Percentiles rank a stretch among this genome's conserved stretches.
These are phyloP conservation scores for Pristionchus exspectatus DNA, from an alignment of 2,888 invertebrate genomes.

Conservation along the genomic window DNA sequence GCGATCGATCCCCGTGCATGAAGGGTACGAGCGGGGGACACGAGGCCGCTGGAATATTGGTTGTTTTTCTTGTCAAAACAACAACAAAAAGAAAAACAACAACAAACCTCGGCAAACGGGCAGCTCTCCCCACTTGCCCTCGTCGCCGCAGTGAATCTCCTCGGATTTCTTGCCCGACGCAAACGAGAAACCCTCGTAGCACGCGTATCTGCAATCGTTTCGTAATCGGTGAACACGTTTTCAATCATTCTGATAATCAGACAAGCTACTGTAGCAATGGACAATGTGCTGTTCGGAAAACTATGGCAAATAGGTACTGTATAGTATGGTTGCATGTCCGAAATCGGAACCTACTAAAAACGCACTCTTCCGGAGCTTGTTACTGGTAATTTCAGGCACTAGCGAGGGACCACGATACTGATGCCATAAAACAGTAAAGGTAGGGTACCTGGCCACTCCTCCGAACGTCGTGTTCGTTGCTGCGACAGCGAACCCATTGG, in stretches of 20 bases:
- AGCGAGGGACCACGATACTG: too few relatives aligned
- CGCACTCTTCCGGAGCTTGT: too few relatives aligned
- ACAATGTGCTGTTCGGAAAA: too few relatives aligned
- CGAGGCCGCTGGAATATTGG: slow-evolving; percentile 70
- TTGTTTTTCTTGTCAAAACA: background rate
- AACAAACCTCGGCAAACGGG: slow-evolving; percentile 75
- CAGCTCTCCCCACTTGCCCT: slow-evolving; percentile 75
- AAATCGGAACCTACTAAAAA: too few relatives aligned
- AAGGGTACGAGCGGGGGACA: slow-evolving; percentile 76
- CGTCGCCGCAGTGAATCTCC: slow-evolving; percentile 76
- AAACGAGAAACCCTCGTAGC: slow-evolving; percentile 91
- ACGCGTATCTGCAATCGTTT: slow-evolving; percentile 87
- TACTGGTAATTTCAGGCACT: too few relatives aligned
- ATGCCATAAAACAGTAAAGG: background rate
- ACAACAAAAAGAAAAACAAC: background rate
- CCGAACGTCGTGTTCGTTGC: slow-evolving; percentile 95
- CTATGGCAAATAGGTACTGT: too few relatives aligned
- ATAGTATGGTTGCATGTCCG: too few relatives aligned
- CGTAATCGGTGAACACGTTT: background rate
- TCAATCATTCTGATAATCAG: too few relatives aligned
- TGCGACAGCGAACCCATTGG: slow-evolving; percentile 95
- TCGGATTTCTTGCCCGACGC: slow-evolving; percentile 84
- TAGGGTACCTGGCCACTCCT: slow-evolving; percentile 85
- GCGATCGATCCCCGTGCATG: slow-evolving; percentile 72
- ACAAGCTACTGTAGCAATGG: too few relatives aligned